phyloP scores from a whole-genome alignment of 2,113 vertebrate genomes.

The Speoplatyrhinus poulsoni region DNA sequence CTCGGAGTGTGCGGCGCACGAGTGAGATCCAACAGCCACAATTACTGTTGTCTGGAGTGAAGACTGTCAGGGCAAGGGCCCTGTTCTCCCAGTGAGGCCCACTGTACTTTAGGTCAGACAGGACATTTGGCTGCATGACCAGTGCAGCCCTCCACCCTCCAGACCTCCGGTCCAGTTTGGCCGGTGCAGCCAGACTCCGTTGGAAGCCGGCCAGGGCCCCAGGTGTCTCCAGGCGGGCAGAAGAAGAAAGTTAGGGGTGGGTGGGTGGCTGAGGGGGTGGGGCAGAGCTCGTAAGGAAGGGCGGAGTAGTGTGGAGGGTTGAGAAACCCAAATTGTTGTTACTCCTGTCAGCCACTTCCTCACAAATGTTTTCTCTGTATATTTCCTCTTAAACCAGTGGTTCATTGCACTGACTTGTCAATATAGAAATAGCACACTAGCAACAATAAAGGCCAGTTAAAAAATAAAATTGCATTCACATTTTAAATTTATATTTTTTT shows the following conservation, averaged over 20 bases:
- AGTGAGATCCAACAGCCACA: neutral
- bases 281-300: neutral
- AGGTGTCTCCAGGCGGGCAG: neutral
- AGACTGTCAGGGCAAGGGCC: neutral
- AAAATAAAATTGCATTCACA: no score
- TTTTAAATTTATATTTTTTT: no score
- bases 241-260: neutral
- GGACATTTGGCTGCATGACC: neutral
- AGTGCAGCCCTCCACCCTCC: neutral
- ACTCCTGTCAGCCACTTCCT: neutral
- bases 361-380: neutral
- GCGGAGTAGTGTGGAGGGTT: neutral
- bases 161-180: neutral
- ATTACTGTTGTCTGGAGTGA: neutral
- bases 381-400: neutral
- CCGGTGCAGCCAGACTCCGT: neutral
- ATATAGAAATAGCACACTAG: no score
- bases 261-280: neutral
- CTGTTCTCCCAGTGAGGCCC: neutral
- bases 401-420: no score
- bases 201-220: constrained; percentile 4
- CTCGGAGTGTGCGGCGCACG: neutral
- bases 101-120: neutral
- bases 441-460: no score
- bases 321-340: neutral